A percentile compares a stretch with the other conserved stretches of the same genome.
These are phyloP conservation scores for Ruditapes philippinarum DNA, from an alignment of 1,140 invertebrate genomes.

Conservation along the genomic window DNA sequence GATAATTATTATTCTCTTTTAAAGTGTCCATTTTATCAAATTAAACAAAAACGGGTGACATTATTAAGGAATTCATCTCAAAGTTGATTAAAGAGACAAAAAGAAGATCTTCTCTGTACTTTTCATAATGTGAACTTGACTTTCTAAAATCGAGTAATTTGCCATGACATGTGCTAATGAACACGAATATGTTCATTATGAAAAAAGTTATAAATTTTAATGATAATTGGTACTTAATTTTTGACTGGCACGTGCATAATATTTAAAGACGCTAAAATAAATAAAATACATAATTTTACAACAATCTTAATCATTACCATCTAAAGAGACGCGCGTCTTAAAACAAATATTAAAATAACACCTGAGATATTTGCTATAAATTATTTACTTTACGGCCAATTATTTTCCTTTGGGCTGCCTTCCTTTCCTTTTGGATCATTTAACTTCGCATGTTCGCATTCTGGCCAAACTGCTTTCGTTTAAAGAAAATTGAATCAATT, in stretches of 20 bases:
- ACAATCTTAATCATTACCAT: neutral
- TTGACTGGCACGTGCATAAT: neutral
- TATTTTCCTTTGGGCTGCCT: neutral
- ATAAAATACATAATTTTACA: neutral
- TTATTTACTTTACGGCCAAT: neutral
- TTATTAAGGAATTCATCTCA: too few species aligned
- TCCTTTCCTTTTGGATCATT: neutral
- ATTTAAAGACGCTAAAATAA: neutral
- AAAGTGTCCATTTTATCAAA: too few species aligned
- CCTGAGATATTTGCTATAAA: neutral
- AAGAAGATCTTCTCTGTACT: too few species aligned
- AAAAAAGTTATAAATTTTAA: neutral
- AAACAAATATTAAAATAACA: neutral
- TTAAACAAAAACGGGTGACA: too few species aligned
- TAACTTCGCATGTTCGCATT: neutral
- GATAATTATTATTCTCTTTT: too few species aligned
- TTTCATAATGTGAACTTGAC: neutral
- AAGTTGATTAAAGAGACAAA: too few species aligned
- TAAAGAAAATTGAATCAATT: constrained; percentile 41
- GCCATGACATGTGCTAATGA: neutral
- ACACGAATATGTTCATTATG: neutral
- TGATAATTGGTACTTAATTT: neutral
- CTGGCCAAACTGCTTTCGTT: neutral
- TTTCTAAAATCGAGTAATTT: neutral
- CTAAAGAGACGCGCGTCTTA: neutral